Evolutionary conservation across 2,888 invertebrate genomes (phyloP), one percentile per base, ranked within the genome.

Genomic region (Acholoe squamosa): DNA sequence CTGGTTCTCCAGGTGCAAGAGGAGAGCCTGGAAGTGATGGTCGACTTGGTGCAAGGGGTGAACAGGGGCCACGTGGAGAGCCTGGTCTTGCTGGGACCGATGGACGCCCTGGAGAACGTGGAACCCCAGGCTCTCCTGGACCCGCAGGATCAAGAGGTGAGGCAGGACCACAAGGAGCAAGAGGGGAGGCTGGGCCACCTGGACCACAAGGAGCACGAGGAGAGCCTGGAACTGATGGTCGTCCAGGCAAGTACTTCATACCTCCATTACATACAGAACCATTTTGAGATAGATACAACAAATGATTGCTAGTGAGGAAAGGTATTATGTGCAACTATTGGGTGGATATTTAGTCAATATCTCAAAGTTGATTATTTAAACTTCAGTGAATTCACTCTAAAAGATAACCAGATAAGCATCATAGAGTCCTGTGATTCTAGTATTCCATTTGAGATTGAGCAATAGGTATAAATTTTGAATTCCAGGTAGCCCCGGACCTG

Each of bases 401-500:
- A n/a, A n/a, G n/a, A n/a, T n/a, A n/a, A n/a, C n/a, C n/a, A n/a
- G n/a, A n/a, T n/a, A n/a, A n/a, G n/a, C n/a, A n/a, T n/a, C n/a
- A n/a, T n/a, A n/a, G n/a, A n/a, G n/a, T n/a, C n/a, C n/a, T n/a
- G n/a, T n/a, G n/a, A n/a, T n/a, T n/a, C n/a, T n/a, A n/a, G n/a
- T n/a, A n/a, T n/a, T n/a, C n/a, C n/a, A n/a, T n/a, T n/a, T n/a
- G n/a, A n/a, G 5, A 43, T 43, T 43, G 3, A 43, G 3, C 10
- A 43, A 43, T 43, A 43, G 3, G 10, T 43, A 3, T 43, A 7
- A 7, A 43, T 43, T 43, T 43, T n/a, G 10, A 43, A 3, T 43
- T 43, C 43, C 84, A 52, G 91, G 95, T 86, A 93, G 93, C n/a
- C 92, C 93, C n/a, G 94, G 94, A 77, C 91, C 92, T 12, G 54